A percentile compares a stretch with the other conserved stretches of the same genome.
Evolutionary conservation across 2,113 vertebrate species (phyloP).

Genomic region (Ophthalmolycus amberensis): DNA sequence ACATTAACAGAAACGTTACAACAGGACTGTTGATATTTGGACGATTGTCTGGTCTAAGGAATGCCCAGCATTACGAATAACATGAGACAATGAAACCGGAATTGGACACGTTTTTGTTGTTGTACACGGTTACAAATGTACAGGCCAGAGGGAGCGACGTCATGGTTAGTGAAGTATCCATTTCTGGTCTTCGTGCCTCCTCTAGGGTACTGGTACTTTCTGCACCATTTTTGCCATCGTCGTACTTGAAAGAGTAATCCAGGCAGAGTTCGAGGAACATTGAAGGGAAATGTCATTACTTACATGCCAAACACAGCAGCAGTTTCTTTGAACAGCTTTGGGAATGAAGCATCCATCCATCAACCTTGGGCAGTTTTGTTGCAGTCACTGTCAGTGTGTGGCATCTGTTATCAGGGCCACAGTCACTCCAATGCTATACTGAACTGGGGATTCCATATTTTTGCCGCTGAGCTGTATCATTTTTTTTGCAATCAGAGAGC

Average conservation of each 20-base stretch:
- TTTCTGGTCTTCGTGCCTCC: background rate
- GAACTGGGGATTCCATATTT: background rate
- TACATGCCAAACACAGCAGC: background rate
- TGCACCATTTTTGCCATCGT: background rate
- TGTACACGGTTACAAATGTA: background rate
- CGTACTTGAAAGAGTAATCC: background rate
- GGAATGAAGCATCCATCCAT: background rate
- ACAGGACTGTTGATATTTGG: background rate
- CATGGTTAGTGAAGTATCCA: background rate
- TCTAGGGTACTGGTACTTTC: background rate
- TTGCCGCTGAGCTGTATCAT: background rate
- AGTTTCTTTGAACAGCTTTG: background rate
- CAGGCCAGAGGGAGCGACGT: background rate
- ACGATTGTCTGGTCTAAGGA: background rate
- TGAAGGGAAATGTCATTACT: background rate
- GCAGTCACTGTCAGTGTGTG: background rate
- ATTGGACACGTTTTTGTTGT: background rate
- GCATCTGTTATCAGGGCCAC: background rate
- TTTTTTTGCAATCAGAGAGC: constrained; percentile 1
- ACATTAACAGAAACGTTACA: constrained; percentile 22
- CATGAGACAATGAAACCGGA: background rate
- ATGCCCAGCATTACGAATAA: background rate
- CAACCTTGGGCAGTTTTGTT: background rate
- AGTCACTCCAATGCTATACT: background rate
- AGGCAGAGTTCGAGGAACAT: background rate